Evolutionary conservation across 2,888 invertebrate species (phyloP).

Genomic region (Coenonympha glycerion): DNA sequence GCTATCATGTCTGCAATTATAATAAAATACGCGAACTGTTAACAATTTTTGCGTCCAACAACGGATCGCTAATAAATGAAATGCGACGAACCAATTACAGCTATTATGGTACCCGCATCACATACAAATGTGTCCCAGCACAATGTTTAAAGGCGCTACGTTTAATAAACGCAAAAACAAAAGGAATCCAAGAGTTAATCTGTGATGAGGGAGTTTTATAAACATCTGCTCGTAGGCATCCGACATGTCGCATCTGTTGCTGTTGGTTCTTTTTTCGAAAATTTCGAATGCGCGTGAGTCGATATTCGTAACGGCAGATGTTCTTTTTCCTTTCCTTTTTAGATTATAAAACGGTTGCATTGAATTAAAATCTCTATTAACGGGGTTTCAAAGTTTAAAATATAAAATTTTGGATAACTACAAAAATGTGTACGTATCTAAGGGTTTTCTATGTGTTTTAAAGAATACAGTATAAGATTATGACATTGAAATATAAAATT

Average conservation of each 20-base stretch:
- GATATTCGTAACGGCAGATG: slow-evolving; percentile 65
- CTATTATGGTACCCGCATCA: slow-evolving; percentile 61
- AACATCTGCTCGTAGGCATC: slow-evolving; percentile 73
- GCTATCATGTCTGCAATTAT: slow-evolving; percentile 17
- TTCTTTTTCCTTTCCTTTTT: slow-evolving; percentile 39
- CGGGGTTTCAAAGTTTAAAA: slow-evolving; percentile 27
- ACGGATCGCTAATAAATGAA: slow-evolving; percentile 19
- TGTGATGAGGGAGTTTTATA: slow-evolving; percentile 70
- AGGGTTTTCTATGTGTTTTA: slow-evolving; percentile 19
- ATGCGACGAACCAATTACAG: slow-evolving; percentile 45
- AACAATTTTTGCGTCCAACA: slow-evolving; percentile 8
- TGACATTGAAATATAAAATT: slow-evolving; percentile 70
- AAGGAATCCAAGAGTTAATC: slow-evolving; percentile 63
- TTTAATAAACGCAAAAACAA: slow-evolving; percentile 62
- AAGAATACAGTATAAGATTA: slow-evolving; percentile 55
- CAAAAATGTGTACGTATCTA: background rate
- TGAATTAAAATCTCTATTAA: slow-evolving; percentile 31
- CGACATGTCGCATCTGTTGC: slow-evolving; percentile 73
- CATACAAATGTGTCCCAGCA: slow-evolving; percentile 28
- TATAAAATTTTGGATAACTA: no score
- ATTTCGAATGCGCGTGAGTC: slow-evolving; percentile 68
- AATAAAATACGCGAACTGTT: slow-evolving; percentile 11
- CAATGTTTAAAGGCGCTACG: slow-evolving; percentile 62
- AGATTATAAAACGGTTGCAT: slow-evolving; percentile 15
- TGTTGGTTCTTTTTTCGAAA: slow-evolving; percentile 56